phyloP scores from a whole-genome alignment of 2,888 invertebrate genomes.

The Pandemis corylana region DNA sequence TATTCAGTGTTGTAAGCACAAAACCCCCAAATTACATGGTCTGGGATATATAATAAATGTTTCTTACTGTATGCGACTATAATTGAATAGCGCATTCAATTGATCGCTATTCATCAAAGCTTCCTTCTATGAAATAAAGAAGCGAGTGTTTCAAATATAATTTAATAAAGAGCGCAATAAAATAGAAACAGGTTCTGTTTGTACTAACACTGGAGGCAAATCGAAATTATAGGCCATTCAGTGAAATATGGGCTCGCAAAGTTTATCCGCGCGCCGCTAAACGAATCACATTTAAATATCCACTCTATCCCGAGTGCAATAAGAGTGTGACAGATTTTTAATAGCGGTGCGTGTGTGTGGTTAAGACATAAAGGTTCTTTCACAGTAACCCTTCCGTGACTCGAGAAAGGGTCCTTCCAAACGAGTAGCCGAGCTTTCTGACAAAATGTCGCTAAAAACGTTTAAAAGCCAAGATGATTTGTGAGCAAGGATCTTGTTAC shows the following conservation, averaged over 20 bases:
- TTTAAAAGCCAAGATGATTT: conserved; percentile 68
- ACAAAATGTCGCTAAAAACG: conserved; percentile 68
- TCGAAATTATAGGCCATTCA: conserved; percentile 64
- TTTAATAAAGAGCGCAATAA: conserved; percentile 52
- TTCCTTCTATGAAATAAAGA: conserved; percentile 43
- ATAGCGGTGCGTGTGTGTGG: conserved; percentile 9
- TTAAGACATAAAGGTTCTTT: conserved; percentile 51
- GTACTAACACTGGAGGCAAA: conserved; percentile 52
- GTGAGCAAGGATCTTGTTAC: conserved; percentile 72
- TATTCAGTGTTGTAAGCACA: neutral
- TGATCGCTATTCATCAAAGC: conserved; percentile 26
- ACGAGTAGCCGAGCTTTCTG: conserved; percentile 49
- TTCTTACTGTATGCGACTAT: neutral
- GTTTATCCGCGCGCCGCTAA: neutral
- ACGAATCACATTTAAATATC: neutral
- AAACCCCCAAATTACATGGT: conserved; percentile 8
- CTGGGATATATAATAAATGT: conserved; percentile 11
- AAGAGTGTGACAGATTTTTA: neutral
- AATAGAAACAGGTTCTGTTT: conserved; percentile 61
- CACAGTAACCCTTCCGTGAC: conserved; percentile 56
- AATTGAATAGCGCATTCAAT: conserved; percentile 37
- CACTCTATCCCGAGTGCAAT: neutral
- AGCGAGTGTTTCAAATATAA: conserved; percentile 48
- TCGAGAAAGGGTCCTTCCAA: conserved; percentile 52
- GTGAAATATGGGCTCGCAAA: conserved; percentile 49